Conservation (phyloP, 2,888 invertebrate species). For the Caenorhabditis wallacei region DNA sequence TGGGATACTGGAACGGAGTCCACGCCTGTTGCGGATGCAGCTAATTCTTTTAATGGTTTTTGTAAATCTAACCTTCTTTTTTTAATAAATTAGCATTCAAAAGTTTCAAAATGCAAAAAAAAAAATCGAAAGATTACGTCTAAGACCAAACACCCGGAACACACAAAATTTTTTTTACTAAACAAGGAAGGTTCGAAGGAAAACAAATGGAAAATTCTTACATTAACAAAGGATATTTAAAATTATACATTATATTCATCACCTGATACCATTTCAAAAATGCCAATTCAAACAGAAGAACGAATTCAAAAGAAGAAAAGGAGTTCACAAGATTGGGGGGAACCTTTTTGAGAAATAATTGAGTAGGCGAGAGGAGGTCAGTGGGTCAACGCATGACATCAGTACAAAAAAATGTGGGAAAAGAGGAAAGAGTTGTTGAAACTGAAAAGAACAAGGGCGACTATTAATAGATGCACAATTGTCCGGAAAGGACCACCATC, state of each 20-base stretch:
- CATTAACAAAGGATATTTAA: background rate
- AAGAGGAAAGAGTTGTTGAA: constrained; percentile 2
- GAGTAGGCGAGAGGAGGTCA: constrained; percentile 24
- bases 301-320: background rate
- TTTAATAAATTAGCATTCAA: constrained; percentile 25
- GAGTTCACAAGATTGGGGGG: background rate
- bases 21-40: constrained; percentile 74
- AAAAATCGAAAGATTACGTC: background rate
- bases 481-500: constrained; percentile 12
- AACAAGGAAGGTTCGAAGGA: background rate
- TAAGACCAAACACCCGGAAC: background rate
- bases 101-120: background rate
- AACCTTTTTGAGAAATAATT: constrained; percentile 23
- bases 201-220: background rate
- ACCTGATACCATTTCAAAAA: background rate
- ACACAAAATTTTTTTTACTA: background rate
- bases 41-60: constrained; percentile 50
- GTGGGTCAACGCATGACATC: constrained; percentile 50
- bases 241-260: background rate
- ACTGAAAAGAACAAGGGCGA: constrained; percentile 5
- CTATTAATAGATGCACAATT: constrained; percentile 33
- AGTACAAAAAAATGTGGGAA: background rate
- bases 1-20: constrained; percentile 77
- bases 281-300: background rate
- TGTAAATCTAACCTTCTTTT: background rate